Evolutionary conservation across 2,113 vertebrate species (phyloP).

Genomic region (Smithornis capensis): DNA sequence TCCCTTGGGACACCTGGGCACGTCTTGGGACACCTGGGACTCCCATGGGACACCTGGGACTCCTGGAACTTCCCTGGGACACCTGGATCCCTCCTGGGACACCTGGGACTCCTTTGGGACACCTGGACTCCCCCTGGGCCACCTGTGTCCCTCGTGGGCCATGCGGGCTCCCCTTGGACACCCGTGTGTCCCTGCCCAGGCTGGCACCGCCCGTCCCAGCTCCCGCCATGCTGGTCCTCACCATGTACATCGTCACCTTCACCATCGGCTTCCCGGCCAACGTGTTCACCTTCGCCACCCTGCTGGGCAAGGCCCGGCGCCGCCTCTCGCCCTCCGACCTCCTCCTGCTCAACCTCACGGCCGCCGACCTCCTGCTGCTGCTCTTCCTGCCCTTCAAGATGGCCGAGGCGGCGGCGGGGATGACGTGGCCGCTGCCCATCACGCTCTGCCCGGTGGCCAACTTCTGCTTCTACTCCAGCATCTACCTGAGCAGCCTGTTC

Average conservation of each 20-base stretch:
- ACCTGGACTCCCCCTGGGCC: too few relatives aligned
- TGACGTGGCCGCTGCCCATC: slow-evolving; percentile 75
- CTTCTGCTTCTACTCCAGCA: slow-evolving; percentile 87
- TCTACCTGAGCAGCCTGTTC: slow-evolving; percentile 88
- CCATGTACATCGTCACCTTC: slow-evolving; percentile 82
- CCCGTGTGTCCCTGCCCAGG: neutral
- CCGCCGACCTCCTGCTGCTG: slow-evolving; percentile 86
- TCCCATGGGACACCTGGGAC: too few relatives aligned
- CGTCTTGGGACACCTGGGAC: too few relatives aligned
- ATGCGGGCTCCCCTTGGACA: too few relatives aligned
- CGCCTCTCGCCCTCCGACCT: slow-evolving; percentile 80
- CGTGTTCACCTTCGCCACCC: slow-evolving; percentile 81
- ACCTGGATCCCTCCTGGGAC: neutral
- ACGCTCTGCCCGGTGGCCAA: slow-evolving; percentile 78
- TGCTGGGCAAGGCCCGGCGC: slow-evolving; percentile 75
- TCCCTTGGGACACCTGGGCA: too few relatives aligned
- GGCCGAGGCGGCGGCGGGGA: slow-evolving; percentile 69
- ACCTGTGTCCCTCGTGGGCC: neutral
- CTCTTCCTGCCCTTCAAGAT: slow-evolving; percentile 89
- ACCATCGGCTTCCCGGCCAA: slow-evolving; percentile 84
- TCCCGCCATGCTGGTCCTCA: slow-evolving; percentile 70
- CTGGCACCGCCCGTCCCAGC: neutral
- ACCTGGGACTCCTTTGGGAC: neutral
- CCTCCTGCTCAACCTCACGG: slow-evolving; percentile 86
- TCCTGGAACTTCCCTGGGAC: neutral